These are phyloP conservation scores for Altica lythri DNA, from an alignment of 2,888 invertebrate species.

Conservation along the genomic window DNA sequence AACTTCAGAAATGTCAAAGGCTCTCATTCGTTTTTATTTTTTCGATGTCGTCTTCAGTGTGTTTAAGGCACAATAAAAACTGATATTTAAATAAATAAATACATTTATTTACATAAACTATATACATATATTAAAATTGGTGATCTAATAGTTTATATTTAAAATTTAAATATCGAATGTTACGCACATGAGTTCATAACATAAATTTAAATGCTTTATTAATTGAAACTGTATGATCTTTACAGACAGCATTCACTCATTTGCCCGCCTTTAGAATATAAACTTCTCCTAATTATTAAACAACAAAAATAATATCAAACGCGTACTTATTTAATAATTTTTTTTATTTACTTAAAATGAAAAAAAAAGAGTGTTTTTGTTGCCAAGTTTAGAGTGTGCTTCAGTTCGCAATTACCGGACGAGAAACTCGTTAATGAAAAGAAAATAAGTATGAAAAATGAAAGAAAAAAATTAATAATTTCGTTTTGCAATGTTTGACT, in stretches of 20 bases:
- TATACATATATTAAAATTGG: too few relatives aligned
- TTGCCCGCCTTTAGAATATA: constrained; percentile 39
- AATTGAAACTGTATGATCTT: constrained; percentile 49
- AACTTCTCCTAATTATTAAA: constrained; percentile 37
- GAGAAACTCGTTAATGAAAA: constrained; percentile 19
- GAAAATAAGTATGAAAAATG: constrained; percentile 21
- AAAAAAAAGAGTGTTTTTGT: constrained; percentile 32
- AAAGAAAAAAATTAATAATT: constrained; percentile 20
- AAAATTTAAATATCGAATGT: constrained; percentile 1
- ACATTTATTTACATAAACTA: too few relatives aligned
- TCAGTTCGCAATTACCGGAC: constrained; percentile 21
- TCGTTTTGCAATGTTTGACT: constrained; percentile 2
- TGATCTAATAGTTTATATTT: too few relatives aligned
- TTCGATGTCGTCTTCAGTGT: too few relatives aligned
- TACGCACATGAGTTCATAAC: constrained; percentile 44
- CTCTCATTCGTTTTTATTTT: too few relatives aligned
- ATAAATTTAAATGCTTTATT: constrained; percentile 45
- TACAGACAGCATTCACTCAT: constrained; percentile 44
- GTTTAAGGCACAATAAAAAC: too few relatives aligned
- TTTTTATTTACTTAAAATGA: too few relatives aligned
- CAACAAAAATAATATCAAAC: constrained; percentile 28
- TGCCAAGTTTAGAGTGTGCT: constrained; percentile 35
- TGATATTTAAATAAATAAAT: too few relatives aligned
- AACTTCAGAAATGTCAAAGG: too few relatives aligned
- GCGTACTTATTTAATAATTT: constrained; percentile 8